Evolutionary conservation across 2,113 vertebrate species (phyloP), one percentile per base, ranked within the genome.

Genomic region (Hydrochoerus hydrochaeris): DNA sequence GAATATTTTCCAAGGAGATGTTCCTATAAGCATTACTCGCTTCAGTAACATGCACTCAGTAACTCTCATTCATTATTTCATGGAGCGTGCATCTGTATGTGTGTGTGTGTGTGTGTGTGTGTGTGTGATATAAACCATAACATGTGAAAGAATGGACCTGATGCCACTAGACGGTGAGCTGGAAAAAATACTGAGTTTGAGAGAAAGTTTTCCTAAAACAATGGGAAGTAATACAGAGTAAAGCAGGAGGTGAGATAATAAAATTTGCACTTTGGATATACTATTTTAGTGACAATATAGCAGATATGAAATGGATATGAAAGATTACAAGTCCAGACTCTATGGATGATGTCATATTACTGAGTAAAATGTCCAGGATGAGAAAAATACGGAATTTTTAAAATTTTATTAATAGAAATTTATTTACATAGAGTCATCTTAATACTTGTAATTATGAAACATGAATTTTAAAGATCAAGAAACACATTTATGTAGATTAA

Each of bases 1-100:
- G 19, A 62, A 97, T 22, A 20, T 77, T 94, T 89, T 94, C 49
- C 80, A 93, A 88, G 41, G 44, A 62, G 19, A 67, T 60, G 6
- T 32, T 75, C 41, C 19, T 75, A 2, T 75, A 17, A 92, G 1
- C 54, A 85, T 81, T 58, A 52, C n/a, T 85, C 85, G 78, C 17
- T 81, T 85, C 63, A 60, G 3, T 77, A 71, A 77, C 8, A 30
- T 46, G 24, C 8, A 78, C 83, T 78, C 10, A 83, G 41, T 26
- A 46, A 82, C 38, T 54, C 85, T 10, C 67, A 85, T 24, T 85
- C 17, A 71, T 4, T n/a, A 38, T 71, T 71, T n/a, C 9, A 3
- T 75, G 22, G 20, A 24, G 16, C 22, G n/a, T 22, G 17, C 19
- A 35, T 38, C 17, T 8, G 17, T n/a, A 2, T 71, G 35, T 20